Evolutionary conservation across 2,888 invertebrate species (phyloP).

Genomic region (Ligdia adustata): DNA sequence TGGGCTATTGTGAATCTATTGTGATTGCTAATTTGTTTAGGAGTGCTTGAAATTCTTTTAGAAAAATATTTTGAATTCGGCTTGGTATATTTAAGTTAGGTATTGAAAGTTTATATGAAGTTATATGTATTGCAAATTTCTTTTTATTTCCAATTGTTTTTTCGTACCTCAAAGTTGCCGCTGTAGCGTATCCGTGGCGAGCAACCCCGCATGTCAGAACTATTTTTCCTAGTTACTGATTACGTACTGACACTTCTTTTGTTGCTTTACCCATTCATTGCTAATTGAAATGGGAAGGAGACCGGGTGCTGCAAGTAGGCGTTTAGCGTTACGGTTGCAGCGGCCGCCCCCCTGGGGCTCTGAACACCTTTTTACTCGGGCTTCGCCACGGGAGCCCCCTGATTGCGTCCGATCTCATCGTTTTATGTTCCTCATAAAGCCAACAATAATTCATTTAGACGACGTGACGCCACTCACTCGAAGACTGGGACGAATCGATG

Average conservation of each 20-base stretch:
- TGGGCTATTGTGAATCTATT: constrained; percentile 48
- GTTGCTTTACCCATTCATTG: constrained; percentile 68
- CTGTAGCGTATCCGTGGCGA: background rate
- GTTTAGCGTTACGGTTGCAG: constrained; percentile 70
- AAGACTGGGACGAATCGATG: constrained; percentile 61
- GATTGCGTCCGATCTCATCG: constrained; percentile 83
- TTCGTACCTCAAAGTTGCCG: background rate
- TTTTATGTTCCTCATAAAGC: constrained; percentile 82
- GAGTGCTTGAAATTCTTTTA: constrained; percentile 24
- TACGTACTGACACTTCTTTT: constrained; percentile 55
- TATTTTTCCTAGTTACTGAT: constrained; percentile 48
- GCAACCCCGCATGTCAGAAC: constrained; percentile 5
- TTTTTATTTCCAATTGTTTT: background rate
- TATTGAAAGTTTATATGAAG: background rate
- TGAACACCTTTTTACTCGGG: constrained; percentile 79
- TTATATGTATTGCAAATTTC: background rate
- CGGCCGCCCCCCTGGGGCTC: constrained; percentile 66
- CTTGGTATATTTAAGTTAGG: no score
- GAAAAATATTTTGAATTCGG: no score
- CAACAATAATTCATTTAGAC: constrained; percentile 84
- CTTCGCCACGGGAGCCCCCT: constrained; percentile 79
- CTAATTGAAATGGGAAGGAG: constrained; percentile 78
- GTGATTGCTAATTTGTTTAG: constrained; percentile 50
- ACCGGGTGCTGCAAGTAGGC: constrained; percentile 69
- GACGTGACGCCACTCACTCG: constrained; percentile 82